Percentiles rank a stretch among this genome's conserved stretches.
Evolutionary conservation across 2,113 vertebrate genomes (phyloP).

Genomic region (Suricata suricatta): DNA sequence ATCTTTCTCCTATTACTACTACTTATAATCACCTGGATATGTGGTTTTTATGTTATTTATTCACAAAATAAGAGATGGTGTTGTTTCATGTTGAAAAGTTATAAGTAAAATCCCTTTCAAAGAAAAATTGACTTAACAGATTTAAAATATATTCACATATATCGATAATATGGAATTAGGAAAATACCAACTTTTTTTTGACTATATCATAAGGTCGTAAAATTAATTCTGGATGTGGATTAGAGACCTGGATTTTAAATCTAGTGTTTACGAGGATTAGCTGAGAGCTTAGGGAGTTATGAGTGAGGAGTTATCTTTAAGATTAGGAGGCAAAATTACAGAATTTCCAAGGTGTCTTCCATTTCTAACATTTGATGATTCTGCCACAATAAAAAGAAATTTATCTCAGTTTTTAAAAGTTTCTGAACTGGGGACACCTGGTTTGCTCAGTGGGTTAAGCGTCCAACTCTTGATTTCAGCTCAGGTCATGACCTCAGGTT

Average conservation of each 20-base stretch:
- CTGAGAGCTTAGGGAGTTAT: neutral
- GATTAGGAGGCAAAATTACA: neutral
- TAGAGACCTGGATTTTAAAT: neutral
- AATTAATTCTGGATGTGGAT: neutral
- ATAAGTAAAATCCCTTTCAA: neutral
- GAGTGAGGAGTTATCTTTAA: neutral
- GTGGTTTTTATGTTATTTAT: neutral
- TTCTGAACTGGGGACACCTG: neutral
- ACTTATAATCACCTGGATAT: neutral
- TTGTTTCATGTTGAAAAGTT: neutral
- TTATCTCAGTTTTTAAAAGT: conserved; percentile 5
- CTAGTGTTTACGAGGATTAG: neutral
- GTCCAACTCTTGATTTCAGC: no score
- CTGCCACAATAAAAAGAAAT: neutral
- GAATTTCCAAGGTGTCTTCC: neutral
- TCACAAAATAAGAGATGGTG: neutral
- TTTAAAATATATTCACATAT: neutral
- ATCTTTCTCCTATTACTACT: neutral
- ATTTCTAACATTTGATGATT: conserved; percentile 30
- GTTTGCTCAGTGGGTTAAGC: no score
- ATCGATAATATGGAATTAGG: neutral
- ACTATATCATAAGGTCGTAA: neutral
- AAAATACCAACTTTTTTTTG: neutral
- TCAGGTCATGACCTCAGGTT: no score
- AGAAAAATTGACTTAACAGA: neutral